These are phyloP conservation scores for Cherax quadricarinatus DNA, from an alignment of 1,140 invertebrate genomes.

Conservation along the genomic window DNA sequence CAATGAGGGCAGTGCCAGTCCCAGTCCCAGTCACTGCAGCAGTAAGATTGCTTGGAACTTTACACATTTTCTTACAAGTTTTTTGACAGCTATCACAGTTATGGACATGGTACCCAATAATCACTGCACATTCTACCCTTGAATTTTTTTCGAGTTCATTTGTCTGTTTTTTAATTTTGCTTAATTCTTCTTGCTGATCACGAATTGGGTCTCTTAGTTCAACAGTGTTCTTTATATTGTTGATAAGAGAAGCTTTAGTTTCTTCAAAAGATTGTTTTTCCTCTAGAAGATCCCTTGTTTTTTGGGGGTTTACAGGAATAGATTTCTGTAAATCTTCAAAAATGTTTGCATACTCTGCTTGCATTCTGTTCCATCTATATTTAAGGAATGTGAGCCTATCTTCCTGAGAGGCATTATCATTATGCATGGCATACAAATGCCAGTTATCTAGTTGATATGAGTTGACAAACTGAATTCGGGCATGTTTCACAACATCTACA, in stretches of 20 bases:
- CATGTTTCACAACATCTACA: constrained; percentile 33
- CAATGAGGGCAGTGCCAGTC: background rate
- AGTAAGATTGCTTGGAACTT: background rate
- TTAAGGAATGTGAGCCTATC: background rate
- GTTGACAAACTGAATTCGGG: constrained; percentile 25
- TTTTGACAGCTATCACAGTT: constrained; percentile 42
- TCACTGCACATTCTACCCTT: background rate
- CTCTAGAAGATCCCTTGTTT: background rate
- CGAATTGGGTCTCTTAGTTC: constrained; percentile 7
- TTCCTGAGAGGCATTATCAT: too few species aligned
- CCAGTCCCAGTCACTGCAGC: background rate
- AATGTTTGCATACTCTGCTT: constrained; percentile 30
- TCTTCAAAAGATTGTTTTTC: constrained; percentile 43
- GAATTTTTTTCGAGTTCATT: background rate
- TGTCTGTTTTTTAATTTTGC: constrained; percentile 42
- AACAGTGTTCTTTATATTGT: constrained; percentile 13
- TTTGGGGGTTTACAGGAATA: constrained; percentile 27
- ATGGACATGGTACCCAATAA: constrained; percentile 47
- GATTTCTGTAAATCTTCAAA: constrained; percentile 25
- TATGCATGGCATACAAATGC: constrained; percentile 2
- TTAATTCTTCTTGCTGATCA: constrained; percentile 1
- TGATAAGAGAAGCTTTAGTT: background rate
- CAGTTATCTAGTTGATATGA: constrained; percentile 55
- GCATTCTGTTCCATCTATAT: constrained; percentile 53
- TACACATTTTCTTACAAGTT: constrained; percentile 26